Evolutionary conservation across 2,797 vertebrate species (phyloP).

Genomic region (Falco concolor): DNA sequence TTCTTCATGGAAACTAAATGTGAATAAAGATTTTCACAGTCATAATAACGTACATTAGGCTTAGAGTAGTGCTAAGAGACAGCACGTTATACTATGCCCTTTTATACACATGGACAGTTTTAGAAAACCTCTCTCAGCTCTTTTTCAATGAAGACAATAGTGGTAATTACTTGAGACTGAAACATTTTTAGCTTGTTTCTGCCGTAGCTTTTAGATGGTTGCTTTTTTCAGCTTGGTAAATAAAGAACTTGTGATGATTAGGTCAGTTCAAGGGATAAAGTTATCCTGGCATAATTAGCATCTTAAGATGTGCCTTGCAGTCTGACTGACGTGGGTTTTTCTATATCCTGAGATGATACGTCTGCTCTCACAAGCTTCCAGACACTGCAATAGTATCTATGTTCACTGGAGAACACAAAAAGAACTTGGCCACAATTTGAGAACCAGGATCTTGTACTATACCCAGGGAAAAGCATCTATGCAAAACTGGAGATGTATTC

Average conservation of each 20-base stretch:
- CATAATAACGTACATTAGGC: background rate
- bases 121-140: constrained; percentile 61
- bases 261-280: constrained; percentile 60
- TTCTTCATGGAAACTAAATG: background rate
- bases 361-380: constrained; percentile 18
- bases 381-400: background rate
- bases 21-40: background rate
- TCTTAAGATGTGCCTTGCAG: constrained; percentile 55
- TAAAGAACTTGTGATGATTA: constrained; percentile 60
- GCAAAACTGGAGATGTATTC: background rate
- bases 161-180: constrained; percentile 52
- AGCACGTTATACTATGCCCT: constrained; percentile 17
- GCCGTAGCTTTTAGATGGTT: constrained; percentile 24
- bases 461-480: background rate
- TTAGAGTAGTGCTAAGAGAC: constrained; percentile 30
- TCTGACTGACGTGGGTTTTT: background rate
- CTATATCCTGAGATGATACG: background rate
- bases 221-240: constrained; percentile 57
- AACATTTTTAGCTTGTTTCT: constrained; percentile 58
- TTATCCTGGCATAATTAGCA: constrained; percentile 57
- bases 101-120: constrained; percentile 49
- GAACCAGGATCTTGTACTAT: background rate
- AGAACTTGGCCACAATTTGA: background rate
- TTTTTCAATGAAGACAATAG: constrained; percentile 54
- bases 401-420: background rate